Conservation (phyloP, 2,113 vertebrate species). For the Eretmochelys imbricata region DNA sequence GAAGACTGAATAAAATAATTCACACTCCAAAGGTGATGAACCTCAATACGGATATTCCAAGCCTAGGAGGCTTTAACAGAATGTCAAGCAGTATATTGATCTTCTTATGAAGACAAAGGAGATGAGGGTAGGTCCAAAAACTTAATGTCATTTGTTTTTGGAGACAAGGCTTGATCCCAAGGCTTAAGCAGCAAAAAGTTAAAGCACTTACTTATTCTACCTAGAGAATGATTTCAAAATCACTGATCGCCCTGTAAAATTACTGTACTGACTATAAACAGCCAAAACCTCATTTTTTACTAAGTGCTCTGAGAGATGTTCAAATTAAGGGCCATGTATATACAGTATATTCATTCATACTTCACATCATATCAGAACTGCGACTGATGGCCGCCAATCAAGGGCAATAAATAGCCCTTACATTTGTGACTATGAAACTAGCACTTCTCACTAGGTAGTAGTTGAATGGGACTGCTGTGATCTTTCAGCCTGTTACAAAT, state of each 20-base stretch:
- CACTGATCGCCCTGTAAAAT: not conserved
- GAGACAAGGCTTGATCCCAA: not conserved
- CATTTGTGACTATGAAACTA: not conserved
- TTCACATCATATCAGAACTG: not conserved
- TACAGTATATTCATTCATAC: not conserved
- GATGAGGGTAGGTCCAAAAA: not conserved
- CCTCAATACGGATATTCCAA: not conserved
- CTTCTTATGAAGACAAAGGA: not conserved
- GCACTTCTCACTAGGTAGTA: not conserved
- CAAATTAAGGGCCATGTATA: not conserved
- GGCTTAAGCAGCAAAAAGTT: not conserved
- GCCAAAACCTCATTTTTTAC: not conserved
- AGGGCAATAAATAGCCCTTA: rapidly evolving
- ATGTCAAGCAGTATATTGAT: not conserved
- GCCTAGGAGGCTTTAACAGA: not conserved
- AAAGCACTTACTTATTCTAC: not conserved
- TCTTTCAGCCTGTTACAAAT: not conserved
- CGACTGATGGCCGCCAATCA: not conserved
- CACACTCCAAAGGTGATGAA: not conserved
- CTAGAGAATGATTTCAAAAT: not conserved
- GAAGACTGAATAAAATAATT: not conserved
- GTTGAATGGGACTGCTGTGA: not conserved
- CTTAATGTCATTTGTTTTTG: not conserved
- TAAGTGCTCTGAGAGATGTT: not conserved
- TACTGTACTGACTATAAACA: not conserved